Percentiles rank a stretch among this genome's conserved stretches.
Conservation (phyloP, 2,888 invertebrate genomes). For the Mesodorylaimus sp. region DNA sequence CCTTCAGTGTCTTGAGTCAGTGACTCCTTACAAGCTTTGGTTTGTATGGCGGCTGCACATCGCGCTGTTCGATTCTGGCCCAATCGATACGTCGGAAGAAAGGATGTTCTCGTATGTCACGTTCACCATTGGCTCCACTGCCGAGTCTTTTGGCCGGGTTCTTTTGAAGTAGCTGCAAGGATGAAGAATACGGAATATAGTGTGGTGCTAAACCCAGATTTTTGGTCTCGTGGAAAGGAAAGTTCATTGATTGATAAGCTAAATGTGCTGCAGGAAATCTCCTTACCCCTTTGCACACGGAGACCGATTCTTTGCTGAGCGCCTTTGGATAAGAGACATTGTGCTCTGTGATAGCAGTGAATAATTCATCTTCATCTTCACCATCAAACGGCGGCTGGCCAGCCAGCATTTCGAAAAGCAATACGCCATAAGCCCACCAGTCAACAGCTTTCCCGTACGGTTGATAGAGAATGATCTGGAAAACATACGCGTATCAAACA, state of each 20-base stretch:
- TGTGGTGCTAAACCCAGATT: background rate
- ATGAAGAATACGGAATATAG: background rate
- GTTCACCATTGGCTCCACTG: constrained; percentile 62
- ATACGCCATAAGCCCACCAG: constrained; percentile 97
- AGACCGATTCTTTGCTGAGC: constrained; percentile 72
- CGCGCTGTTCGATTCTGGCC: constrained; percentile 83
- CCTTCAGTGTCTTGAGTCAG: background rate
- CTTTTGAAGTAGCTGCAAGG: constrained; percentile 63
- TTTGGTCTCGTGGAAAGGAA: background rate
- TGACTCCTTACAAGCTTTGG: constrained; percentile 70
- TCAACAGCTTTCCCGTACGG: constrained; percentile 90
- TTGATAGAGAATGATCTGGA: constrained; percentile 86
- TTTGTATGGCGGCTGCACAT: constrained; percentile 97
- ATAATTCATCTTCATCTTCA: constrained; percentile 95
- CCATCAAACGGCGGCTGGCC: constrained; percentile 87
- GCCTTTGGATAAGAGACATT: constrained; percentile 91
- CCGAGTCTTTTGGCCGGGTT: constrained; percentile 85
- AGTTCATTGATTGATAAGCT: background rate
- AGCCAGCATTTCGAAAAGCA: constrained; percentile 63
- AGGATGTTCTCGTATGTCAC: constrained; percentile 82
- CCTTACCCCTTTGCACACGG: constrained; percentile 81
- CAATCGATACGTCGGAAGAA: constrained; percentile 89
- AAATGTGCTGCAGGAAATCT: background rate
- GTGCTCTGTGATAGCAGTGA: constrained; percentile 84
- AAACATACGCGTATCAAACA: too few species aligned